A percentile compares a stretch with the other conserved stretches of the same genome.
Conservation (phyloP, 2,888 invertebrate genomes). For the Pyralis farinalis region DNA sequence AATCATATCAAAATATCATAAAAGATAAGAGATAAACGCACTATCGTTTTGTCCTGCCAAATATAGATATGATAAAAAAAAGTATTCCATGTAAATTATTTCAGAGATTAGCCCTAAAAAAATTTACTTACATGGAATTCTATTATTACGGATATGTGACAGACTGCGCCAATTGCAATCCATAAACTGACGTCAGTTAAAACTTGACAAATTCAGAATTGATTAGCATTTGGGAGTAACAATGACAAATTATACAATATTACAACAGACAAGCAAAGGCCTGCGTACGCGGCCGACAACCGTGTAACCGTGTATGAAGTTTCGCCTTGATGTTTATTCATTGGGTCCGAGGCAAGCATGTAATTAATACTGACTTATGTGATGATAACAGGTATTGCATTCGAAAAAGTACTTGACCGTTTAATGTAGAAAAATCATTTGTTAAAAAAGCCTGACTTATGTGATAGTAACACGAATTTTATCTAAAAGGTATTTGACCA, state of each 20-base stretch:
- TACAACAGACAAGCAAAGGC: no score
- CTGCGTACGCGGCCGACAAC: conserved; percentile 21
- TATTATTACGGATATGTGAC: no score
- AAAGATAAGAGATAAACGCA: conserved; percentile 57
- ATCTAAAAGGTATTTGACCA: no score
- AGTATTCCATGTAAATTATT: not conserved
- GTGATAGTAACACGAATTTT: no score
- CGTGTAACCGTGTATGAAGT: conserved; percentile 42
- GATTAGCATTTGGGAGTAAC: not conserved
- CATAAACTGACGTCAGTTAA: no score
- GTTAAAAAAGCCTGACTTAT: no score
- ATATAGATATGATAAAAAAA: conserved; percentile 34
- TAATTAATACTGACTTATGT: conserved; percentile 28
- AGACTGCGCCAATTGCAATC: no score
- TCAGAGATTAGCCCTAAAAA: no score
- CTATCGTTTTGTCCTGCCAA: conserved; percentile 30
- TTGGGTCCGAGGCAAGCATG: conserved; percentile 52
- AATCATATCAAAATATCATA: conserved; percentile 55
- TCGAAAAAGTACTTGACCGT: not conserved
- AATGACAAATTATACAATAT: conserved; percentile 2
- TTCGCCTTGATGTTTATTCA: conserved; percentile 75
- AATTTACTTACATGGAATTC: no score
- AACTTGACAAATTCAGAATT: not conserved
- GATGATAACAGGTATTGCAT: conserved; percentile 26
- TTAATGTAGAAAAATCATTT: no score